phyloP scores from a whole-genome alignment of 2,113 vertebrate species.

The Prionailurus viverrinus region DNA sequence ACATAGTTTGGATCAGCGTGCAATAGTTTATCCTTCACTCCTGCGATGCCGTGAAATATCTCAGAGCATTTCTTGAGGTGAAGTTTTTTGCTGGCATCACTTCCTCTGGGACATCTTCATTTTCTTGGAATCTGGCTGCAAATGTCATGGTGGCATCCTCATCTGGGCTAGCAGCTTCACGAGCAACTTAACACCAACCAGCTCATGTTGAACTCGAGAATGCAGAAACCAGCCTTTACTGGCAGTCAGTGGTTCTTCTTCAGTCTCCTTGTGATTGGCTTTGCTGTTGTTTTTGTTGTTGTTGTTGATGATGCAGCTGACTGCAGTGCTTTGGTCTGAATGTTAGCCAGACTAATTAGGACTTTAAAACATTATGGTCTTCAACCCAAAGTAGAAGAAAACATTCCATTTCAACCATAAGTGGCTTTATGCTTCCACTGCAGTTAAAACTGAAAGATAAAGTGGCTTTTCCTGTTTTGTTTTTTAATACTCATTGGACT shows the following conservation, averaged over 20 bases:
- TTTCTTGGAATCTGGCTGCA: not conserved
- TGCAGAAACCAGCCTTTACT: not conserved
- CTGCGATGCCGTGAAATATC: not conserved
- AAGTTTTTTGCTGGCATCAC: not conserved
- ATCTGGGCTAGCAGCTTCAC: not conserved
- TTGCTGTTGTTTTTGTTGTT: constrained; percentile 21
- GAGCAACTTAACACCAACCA: not conserved
- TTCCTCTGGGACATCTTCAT: not conserved
- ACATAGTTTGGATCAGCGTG: not conserved
- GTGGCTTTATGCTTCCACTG: not conserved
- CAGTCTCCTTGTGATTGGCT: not conserved
- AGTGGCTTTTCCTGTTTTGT: not conserved
- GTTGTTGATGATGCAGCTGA: not conserved
- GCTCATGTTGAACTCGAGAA: not conserved
- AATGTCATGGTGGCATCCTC: not conserved
- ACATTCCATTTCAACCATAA: not conserved
- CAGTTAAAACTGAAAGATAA: not conserved
- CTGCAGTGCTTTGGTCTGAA: not conserved
- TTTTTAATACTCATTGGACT: not conserved
- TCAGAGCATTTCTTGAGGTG: not conserved
- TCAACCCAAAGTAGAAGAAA: not conserved
- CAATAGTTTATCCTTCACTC: not conserved
- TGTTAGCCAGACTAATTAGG: not conserved
- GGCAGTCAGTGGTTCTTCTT: not conserved
- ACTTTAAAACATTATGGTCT: not conserved